phyloP scores from a whole-genome alignment of 2,888 invertebrate species.

The Rambutsinella grinnellia region DNA sequence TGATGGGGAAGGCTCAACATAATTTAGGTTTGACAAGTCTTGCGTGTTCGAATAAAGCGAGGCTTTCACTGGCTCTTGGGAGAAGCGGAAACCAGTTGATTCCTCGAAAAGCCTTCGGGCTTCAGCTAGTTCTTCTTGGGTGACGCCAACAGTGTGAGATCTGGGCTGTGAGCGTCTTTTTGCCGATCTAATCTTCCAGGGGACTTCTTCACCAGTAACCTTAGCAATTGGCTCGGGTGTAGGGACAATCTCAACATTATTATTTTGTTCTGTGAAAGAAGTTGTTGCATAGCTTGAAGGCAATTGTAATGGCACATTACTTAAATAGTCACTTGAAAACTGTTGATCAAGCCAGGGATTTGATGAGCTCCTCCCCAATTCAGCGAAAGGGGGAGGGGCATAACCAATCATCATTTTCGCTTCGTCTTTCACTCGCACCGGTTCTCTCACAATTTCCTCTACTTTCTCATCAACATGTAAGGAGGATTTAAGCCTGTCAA shows the following conservation, averaged over 20 bases:
- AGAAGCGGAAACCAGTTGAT: slow-evolving; percentile 66
- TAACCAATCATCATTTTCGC: slow-evolving; percentile 33
- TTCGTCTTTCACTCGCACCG: not conserved
- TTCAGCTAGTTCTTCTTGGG: slow-evolving; percentile 83
- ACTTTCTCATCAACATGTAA: slow-evolving; percentile 68
- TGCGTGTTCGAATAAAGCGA: slow-evolving; percentile 38
- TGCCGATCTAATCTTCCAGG: slow-evolving; percentile 67
- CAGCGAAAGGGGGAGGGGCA: slow-evolving; percentile 4
- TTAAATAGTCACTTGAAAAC: not conserved
- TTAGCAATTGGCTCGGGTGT: not conserved
- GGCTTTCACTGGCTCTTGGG: not conserved
- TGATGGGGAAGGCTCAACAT: slow-evolving; percentile 11
- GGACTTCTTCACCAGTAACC: slow-evolving; percentile 40
- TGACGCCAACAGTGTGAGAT: slow-evolving; percentile 85
- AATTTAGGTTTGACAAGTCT: slow-evolving; percentile 31
- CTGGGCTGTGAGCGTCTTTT: slow-evolving; percentile 72
- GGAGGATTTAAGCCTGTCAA: slow-evolving; percentile 78
- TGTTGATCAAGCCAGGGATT: not conserved
- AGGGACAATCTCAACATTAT: not conserved
- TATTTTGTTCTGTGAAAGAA: slow-evolving; percentile 4
- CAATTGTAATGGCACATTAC: too few relatives aligned
- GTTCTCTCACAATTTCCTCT: not conserved
- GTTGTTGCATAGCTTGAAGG: slow-evolving; percentile 7
- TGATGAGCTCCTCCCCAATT: not conserved
- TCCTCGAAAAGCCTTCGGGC: slow-evolving; percentile 83